phyloP scores from a whole-genome alignment of 2,888 invertebrate species.

The Euspilapteryx auroguttella region DNA sequence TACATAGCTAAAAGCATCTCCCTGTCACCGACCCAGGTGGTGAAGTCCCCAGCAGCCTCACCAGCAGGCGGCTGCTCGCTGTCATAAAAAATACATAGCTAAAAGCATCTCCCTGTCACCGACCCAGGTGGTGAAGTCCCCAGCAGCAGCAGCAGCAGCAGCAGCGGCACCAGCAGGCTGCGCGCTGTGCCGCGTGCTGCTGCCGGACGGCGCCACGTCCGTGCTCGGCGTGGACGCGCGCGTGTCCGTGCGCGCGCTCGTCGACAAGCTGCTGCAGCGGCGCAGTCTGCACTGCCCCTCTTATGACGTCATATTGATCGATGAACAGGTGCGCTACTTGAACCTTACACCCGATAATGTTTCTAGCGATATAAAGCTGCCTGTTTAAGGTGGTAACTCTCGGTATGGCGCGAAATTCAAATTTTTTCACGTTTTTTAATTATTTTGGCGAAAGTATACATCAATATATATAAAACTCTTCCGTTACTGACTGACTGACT shows the following conservation, averaged over 20 bases:
- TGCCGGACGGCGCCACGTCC: constrained; percentile 91
- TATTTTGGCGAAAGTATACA: too few species aligned
- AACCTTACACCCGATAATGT: too few species aligned
- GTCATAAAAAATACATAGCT: too few species aligned
- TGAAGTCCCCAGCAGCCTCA: constrained; percentile 19
- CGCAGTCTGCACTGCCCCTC: constrained; percentile 77
- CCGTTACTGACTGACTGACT: too few species aligned
- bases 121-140: constrained; percentile 32
- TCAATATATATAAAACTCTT: too few species aligned
- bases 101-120: background rate
- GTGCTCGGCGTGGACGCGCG: constrained; percentile 81
- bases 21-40: constrained; percentile 22
- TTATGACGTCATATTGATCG: constrained; percentile 76
- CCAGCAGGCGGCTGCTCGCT: constrained; percentile 26
- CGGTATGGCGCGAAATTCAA: too few species aligned
- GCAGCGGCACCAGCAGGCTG: too few species aligned
- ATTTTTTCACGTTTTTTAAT: too few species aligned
- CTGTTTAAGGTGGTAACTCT: too few species aligned
- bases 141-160: constrained; percentile 14
- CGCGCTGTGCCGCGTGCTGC: constrained; percentile 83
- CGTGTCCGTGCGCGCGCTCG: constrained; percentile 76
- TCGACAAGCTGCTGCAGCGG: constrained; percentile 81
- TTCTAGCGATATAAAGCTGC: too few species aligned
- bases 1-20: too few species aligned
- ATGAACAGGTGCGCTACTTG: too few species aligned